Conservation (phyloP, 2,888 invertebrate species). For the Acanthosoma haemorrhoidale region DNA sequence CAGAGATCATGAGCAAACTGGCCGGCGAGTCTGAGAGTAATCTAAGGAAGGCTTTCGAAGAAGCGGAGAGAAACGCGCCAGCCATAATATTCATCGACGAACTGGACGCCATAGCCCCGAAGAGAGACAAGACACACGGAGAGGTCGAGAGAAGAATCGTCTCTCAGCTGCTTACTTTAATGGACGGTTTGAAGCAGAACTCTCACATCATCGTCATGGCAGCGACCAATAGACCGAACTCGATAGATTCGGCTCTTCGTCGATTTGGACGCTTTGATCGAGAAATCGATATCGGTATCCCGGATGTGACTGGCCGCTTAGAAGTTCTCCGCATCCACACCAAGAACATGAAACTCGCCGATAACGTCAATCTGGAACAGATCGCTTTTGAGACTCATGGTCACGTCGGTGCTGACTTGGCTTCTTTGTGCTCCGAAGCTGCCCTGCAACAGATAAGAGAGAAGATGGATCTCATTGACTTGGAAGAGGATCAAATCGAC, state of each 20-base stretch:
- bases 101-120: constrained; percentile 97
- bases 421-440: constrained; percentile 90
- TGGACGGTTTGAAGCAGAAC: constrained; percentile 99
- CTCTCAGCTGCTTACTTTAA: constrained; percentile 91
- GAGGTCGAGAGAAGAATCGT: constrained; percentile 98
- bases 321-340: constrained; percentile 98
- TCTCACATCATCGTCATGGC: constrained; percentile 99
- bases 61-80: constrained; percentile 98
- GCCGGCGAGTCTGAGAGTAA: constrained; percentile 99
- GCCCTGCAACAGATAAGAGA: constrained; percentile 63
- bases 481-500: constrained; percentile 98
- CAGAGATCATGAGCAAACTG: constrained; percentile 98
- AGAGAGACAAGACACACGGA: constrained; percentile 97
- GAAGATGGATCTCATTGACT: constrained; percentile 98
- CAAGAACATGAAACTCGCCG: constrained; percentile 97
- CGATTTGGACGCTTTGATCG: constrained; percentile 97
- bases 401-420: constrained; percentile 97
- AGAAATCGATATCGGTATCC: constrained; percentile 98
- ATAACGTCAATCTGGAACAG: constrained; percentile 97
- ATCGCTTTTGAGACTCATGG: constrained; percentile 97
- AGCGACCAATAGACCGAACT: constrained; percentile 97
- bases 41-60: constrained; percentile 96
- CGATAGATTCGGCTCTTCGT: constrained; percentile 93
- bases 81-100: constrained; percentile 99
- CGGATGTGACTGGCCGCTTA: constrained; percentile 93